These are phyloP conservation scores for Agelastica alni DNA, from an alignment of 2,888 invertebrate species.

Conservation along the genomic window DNA sequence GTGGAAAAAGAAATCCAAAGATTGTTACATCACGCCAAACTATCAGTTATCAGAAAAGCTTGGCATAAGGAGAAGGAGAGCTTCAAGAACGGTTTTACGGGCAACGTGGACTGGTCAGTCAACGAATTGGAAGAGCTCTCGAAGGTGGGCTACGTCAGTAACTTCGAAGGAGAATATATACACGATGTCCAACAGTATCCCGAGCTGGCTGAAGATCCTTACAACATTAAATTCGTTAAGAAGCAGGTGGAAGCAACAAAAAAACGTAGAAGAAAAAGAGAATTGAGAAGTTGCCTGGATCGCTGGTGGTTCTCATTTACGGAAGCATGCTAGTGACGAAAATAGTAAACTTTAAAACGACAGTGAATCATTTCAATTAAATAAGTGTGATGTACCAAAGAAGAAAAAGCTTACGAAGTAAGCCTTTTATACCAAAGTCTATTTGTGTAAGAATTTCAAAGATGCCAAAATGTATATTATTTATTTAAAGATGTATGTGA, in stretches of 20 bases:
- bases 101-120: constrained; percentile 83
- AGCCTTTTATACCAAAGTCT: constrained; percentile 65
- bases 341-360: constrained; percentile 28
- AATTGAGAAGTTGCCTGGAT: constrained; percentile 50
- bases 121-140: constrained; percentile 87
- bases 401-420: constrained; percentile 50
- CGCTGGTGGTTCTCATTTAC: constrained; percentile 59
- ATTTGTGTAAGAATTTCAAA: constrained; percentile 67
- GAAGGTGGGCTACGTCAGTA: constrained; percentile 80
- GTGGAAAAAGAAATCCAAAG: constrained; percentile 88
- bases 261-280: constrained; percentile 74
- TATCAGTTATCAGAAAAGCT: constrained; percentile 84
- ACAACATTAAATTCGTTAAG: constrained; percentile 88
- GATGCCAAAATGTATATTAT: constrained; percentile 63
- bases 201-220: constrained; percentile 93
- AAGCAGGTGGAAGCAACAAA: constrained; percentile 74
- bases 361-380: constrained; percentile 55
- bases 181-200: constrained; percentile 90
- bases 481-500: constrained; percentile 59
- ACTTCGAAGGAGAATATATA: constrained; percentile 89
- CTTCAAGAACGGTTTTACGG: constrained; percentile 75
- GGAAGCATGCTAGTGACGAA: constrained; percentile 52
- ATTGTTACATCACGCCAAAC: constrained; percentile 86
- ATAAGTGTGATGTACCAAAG: constrained; percentile 58
- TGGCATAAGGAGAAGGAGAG: constrained; percentile 93